phyloP scores from a whole-genome alignment of 2,113 vertebrate species.

The Pterophyllum scalare region DNA sequence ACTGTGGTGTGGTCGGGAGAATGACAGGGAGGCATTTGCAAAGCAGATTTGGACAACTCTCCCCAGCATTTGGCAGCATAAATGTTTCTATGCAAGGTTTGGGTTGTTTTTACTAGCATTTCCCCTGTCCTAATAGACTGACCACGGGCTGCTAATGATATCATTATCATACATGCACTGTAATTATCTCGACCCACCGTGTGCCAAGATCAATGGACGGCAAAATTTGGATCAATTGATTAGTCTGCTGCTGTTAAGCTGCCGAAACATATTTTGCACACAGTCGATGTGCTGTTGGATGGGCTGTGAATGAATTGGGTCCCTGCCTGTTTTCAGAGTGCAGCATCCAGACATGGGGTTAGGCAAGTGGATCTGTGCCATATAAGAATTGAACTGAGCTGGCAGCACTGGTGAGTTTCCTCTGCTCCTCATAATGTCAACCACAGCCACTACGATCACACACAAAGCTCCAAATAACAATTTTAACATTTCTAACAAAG shows the following conservation, averaged over 20 bases:
- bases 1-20: slow-evolving; percentile 27
- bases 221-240: slow-evolving; percentile 71
- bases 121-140: slow-evolving; percentile 30
- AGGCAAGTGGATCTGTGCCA: slow-evolving; percentile 56
- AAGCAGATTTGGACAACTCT: slow-evolving; percentile 59
- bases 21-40: slow-evolving; percentile 46
- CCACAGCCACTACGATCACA: neutral
- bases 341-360: slow-evolving; percentile 53
- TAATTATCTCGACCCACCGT: slow-evolving; percentile 44
- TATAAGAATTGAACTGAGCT: slow-evolving; percentile 46
- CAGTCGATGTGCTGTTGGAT: slow-evolving; percentile 52
- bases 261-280: slow-evolving; percentile 64
- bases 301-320: slow-evolving; percentile 47
- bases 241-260: slow-evolving; percentile 58
- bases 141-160: slow-evolving; percentile 56
- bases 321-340: slow-evolving; percentile 47
- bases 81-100: slow-evolving; percentile 59
- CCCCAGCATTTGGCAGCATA: slow-evolving; percentile 42
- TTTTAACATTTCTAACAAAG: neutral
- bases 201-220: slow-evolving; percentile 66
- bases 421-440: slow-evolving; percentile 38
- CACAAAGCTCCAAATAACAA: slow-evolving; percentile 15
- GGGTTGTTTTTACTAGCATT: slow-evolving; percentile 34
- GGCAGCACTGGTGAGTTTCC: slow-evolving; percentile 35
- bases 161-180: slow-evolving; percentile 50